Percentiles rank a stretch among this genome's conserved stretches.
These are phyloP conservation scores for Oligia strigilis DNA, from an alignment of 2,888 invertebrate species.

Conservation along the genomic window DNA sequence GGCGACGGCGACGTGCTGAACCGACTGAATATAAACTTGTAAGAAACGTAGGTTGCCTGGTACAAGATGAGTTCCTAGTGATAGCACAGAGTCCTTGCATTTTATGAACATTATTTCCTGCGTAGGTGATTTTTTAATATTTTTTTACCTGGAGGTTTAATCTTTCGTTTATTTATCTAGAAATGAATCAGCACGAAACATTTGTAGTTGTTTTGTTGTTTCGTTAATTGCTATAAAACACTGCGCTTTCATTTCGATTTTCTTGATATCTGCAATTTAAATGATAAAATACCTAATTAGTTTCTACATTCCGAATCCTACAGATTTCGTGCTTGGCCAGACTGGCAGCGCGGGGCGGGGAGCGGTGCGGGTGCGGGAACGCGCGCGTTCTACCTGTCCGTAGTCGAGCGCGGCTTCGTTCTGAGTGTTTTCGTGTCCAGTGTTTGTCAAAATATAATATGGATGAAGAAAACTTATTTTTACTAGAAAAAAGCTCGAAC, in stretches of 20 bases:
- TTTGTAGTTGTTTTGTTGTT: background rate
- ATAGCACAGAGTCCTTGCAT: background rate
- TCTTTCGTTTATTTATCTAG: background rate
- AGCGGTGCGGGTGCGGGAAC: too few relatives aligned
- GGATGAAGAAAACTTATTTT: too few relatives aligned
- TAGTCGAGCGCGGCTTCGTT: too few relatives aligned
- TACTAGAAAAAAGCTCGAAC: too few relatives aligned
- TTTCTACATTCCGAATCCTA: background rate
- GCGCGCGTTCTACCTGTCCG: too few relatives aligned
- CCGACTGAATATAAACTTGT: constrained; percentile 19
- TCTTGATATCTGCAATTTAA: background rate
- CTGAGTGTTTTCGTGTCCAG: too few relatives aligned
- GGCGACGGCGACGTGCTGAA: constrained; percentile 5
- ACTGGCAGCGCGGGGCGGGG: too few relatives aligned
- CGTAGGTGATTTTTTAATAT: too few relatives aligned
- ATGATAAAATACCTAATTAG: background rate
- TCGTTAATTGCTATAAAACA: too few relatives aligned
- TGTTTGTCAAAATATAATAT: too few relatives aligned
- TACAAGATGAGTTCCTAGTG: background rate
- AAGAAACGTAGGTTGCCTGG: background rate
- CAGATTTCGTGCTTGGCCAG: background rate
- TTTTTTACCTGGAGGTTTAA: background rate
- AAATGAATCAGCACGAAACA: background rate
- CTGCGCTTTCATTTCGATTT: background rate
- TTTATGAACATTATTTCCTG: background rate